A percentile compares a stretch with the other conserved stretches of the same genome.
Evolutionary conservation across 2,888 invertebrate genomes (phyloP).

Genomic region (Drosophila nr. fundita): DNA sequence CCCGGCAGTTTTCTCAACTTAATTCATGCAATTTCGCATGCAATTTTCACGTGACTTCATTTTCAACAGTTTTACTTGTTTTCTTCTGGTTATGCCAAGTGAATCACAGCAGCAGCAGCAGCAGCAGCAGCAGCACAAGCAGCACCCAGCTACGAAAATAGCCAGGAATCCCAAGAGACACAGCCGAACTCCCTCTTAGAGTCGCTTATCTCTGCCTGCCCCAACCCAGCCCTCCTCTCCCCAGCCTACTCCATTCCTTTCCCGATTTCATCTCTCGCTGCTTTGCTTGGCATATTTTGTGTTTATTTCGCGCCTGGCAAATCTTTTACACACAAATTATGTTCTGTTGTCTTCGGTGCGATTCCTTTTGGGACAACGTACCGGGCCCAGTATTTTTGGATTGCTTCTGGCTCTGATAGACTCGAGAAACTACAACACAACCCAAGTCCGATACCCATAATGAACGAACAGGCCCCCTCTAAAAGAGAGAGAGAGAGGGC

Average conservation of each 20-base stretch:
- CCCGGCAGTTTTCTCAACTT: constrained; percentile 49
- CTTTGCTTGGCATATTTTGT: not conserved
- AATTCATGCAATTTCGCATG: constrained; percentile 78
- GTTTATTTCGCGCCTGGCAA: constrained; percentile 43
- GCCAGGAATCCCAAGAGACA: constrained; percentile 37
- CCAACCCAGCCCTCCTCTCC: not conserved
- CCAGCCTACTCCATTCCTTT: not conserved
- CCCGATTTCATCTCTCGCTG: not conserved
- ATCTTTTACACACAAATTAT: constrained; percentile 61
- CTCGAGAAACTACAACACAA: constrained; percentile 14
- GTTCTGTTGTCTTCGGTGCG: constrained; percentile 49
- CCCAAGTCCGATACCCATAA: constrained; percentile 38
- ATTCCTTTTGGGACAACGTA: constrained; percentile 16
- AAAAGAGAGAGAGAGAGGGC: not conserved
- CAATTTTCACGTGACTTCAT: constrained; percentile 67
- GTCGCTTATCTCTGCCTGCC: not conserved
- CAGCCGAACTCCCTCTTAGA: constrained; percentile 25
- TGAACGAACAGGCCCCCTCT: constrained; percentile 45
- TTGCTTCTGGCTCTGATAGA: constrained; percentile 21
- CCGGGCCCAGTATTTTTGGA: constrained; percentile 57
- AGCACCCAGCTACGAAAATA: constrained; percentile 30
- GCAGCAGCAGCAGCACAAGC: not conserved
- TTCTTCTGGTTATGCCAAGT: constrained; percentile 12
- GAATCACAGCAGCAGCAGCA: constrained; percentile 7
- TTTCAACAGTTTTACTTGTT: constrained; percentile 28